phyloP scores from a whole-genome alignment of 1,140 invertebrate species.

The Drosophila neocordata region DNA sequence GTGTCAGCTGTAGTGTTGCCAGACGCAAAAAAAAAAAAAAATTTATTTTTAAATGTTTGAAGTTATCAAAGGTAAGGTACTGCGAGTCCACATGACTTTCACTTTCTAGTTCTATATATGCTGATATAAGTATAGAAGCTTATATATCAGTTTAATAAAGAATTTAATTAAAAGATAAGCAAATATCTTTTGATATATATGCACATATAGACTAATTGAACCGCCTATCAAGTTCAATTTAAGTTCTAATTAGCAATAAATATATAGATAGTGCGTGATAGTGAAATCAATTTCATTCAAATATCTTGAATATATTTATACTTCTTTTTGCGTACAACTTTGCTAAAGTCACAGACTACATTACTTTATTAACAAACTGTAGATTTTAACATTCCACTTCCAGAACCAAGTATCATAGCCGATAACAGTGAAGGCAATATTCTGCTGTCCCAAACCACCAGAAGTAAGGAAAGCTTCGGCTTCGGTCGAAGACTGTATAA shows the following conservation, averaged over 20 bases:
- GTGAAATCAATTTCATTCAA: background rate
- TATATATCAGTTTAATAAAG: background rate
- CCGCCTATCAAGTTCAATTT: background rate
- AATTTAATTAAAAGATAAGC: constrained; percentile 10
- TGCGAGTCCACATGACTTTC: background rate
- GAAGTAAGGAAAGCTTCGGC: background rate
- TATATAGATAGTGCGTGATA: constrained; percentile 2
- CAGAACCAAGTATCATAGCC: constrained; percentile 25
- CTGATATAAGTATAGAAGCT: background rate
- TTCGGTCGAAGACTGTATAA: background rate
- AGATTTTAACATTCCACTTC: constrained; percentile 27
- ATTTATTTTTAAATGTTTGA: too few species aligned
- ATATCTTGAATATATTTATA: background rate
- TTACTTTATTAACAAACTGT: background rate
- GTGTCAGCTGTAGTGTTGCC: too few species aligned
- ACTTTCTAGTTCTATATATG: too few species aligned
- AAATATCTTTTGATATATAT: background rate
- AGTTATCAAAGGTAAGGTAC: too few species aligned
- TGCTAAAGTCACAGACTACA: background rate
- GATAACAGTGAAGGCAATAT: constrained; percentile 18
- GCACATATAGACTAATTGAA: background rate
- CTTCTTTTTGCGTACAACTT: background rate
- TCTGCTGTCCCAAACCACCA: constrained; percentile 21
- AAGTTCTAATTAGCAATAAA: constrained; percentile 1
- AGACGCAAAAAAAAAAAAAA: too few species aligned